Evolutionary conservation across 30 jellyfish, hydroid and myxozoan genomes (phyloP), one percentile per base, ranked within the genome.

Genomic region (Cassiopea andromeda): DNA sequence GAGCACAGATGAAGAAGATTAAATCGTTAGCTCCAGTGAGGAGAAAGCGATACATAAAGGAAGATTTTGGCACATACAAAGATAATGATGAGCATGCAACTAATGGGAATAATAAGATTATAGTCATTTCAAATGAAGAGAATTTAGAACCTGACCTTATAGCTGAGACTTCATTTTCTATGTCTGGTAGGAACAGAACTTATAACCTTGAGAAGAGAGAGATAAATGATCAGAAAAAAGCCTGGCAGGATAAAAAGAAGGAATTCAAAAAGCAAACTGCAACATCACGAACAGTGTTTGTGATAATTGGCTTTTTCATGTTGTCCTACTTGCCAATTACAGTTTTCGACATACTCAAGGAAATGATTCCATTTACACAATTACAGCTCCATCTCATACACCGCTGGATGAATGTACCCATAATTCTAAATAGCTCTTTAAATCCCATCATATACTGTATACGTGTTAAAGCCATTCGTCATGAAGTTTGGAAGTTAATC

Each of bases 381-480:
- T 17, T 14, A 13, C 43, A 78, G 8, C 77, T 49, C 6, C 75
- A 16, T 8, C 48, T 72, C 13, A 77, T 47, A 1, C 43, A 83
- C 44, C 45, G 46, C 12, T 83, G 91, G 91, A 77, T 50, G 12
- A 70, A 83, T 57, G 70, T 83, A 17, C 49, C 71, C 1, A 43
- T 83, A 5, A 18, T 83, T 2, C 66, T 83, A 12, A 83, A 83
- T 59, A 83, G 91, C 66, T 83, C 84, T 12, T 2, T 83, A 70
- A 83, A 83, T 46, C 91, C 91, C 17, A 73, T 83, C 15, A 83
- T 83, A n/a, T 83, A 83, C 84, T 83, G 91, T 50, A 67, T 81
- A 15, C 89, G 89, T 13, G 89, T 80, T 8, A 60, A 46, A 3
- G 43, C 2, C 6, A 80, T 80, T 60, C 78, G 89, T 8, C 61